Conservation (phyloP, 2,888 invertebrate species). For the Erebia epiphron region DNA sequence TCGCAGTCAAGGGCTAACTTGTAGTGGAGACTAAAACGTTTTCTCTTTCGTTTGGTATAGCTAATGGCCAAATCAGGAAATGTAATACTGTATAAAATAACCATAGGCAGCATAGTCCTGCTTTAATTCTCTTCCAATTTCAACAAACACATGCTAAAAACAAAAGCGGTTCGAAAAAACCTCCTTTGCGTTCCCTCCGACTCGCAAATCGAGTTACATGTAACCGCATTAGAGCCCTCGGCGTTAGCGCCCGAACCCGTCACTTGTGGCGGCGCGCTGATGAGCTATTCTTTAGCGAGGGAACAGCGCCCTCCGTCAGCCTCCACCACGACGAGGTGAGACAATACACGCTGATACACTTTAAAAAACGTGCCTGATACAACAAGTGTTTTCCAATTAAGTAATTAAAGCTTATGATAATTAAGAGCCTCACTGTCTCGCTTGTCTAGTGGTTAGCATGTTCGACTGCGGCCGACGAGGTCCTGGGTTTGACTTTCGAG, state of each 20-base stretch:
- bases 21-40: no score
- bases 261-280: constrained; percentile 14
- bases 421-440: no score
- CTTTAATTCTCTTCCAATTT: background rate
- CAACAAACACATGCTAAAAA: background rate
- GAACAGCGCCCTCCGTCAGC: background rate
- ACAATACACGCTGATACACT: background rate
- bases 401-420: no score
- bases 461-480: no score
- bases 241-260: background rate
- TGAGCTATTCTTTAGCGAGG: constrained; percentile 16
- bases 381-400: no score
- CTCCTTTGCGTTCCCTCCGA: constrained; percentile 3
- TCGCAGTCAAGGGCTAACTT: no score
- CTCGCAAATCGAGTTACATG: constrained; percentile 1
- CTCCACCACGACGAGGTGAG: background rate
- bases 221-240: constrained; percentile 13
- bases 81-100: no score
- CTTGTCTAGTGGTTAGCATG: no score
- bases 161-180: constrained; percentile 5
- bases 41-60: no score
- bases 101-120: background rate
- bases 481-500: no score
- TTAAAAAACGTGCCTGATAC: background rate
- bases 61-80: no score